phyloP scores from a whole-genome alignment of 2,113 vertebrate species.

The Tyrannus savana region DNA sequence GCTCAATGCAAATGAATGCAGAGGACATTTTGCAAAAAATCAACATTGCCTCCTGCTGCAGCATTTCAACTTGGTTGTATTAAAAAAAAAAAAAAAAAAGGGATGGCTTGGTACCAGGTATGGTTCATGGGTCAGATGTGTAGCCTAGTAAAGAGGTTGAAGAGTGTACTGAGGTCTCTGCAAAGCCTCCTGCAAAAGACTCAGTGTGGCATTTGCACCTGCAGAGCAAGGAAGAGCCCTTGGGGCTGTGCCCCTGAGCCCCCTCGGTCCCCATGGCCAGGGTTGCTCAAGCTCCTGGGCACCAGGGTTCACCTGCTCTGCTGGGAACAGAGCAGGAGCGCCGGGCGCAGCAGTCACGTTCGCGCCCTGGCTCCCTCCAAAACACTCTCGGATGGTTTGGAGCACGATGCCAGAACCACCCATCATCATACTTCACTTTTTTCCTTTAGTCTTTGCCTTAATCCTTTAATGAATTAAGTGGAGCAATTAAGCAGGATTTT shows the following conservation, averaged over 20 bases:
- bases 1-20: not conserved
- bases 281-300: not conserved
- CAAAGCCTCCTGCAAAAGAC: not conserved
- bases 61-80: not conserved
- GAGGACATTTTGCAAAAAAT: not conserved
- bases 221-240: not conserved
- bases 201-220: not conserved
- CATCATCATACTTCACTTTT: slow-evolving; percentile 37
- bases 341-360: not conserved
- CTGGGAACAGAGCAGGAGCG: rapidly evolving
- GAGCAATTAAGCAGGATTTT: slow-evolving; percentile 65
- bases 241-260: not conserved
- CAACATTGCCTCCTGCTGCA: not conserved
- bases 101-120: not conserved
- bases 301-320: not conserved
- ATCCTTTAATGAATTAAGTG: slow-evolving; percentile 80
- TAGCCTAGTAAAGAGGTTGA: not conserved
- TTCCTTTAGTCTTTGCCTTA: slow-evolving; percentile 47
- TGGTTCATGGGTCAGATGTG: not conserved
- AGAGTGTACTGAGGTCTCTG: not conserved
- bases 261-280: rapidly evolving
- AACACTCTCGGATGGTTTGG: not conserved
- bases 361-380: not conserved
- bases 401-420: slow-evolving; percentile 61
- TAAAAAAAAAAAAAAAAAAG: not conserved